Evolutionary conservation across 1,140 invertebrate species (phyloP).

Genomic region (Drosophila elegans): DNA sequence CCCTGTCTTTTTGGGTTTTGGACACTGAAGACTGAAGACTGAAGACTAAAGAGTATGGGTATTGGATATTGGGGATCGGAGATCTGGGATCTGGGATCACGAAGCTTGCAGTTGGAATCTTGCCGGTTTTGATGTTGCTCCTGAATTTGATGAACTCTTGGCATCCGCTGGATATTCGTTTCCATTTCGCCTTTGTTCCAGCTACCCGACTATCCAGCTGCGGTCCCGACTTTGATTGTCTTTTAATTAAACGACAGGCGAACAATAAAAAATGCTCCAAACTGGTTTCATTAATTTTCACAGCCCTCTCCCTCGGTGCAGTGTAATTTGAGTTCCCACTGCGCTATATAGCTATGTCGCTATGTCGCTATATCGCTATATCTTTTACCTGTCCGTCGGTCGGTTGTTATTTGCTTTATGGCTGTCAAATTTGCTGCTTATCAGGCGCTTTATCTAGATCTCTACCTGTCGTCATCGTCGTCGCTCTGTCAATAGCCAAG

Average conservation of each 20-base stretch:
- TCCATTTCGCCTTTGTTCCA: conserved; percentile 36
- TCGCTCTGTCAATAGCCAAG: conserved; percentile 58
- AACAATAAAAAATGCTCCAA: conserved; percentile 66
- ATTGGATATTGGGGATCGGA: not conserved
- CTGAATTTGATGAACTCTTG: conserved; percentile 50
- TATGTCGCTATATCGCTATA: conserved; percentile 1
- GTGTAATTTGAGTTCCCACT: conserved; percentile 47
- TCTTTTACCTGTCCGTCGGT: conserved; percentile 52
- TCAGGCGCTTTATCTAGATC: conserved; percentile 57
- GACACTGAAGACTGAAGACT: no score
- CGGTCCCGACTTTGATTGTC: conserved; percentile 70
- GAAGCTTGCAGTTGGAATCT: conserved; percentile 6
- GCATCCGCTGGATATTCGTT: conserved; percentile 33
- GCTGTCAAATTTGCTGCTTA: conserved; percentile 78
- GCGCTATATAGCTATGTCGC: not conserved
- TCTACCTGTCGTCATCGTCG: conserved; percentile 27
- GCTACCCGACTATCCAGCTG: conserved; percentile 33
- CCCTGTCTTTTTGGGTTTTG: not conserved
- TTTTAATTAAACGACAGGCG: conserved; percentile 75
- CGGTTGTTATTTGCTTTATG: conserved; percentile 60
- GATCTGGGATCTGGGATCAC: conserved; percentile 18
- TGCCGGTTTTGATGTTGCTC: conserved; percentile 15
- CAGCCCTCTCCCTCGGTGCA: not conserved
- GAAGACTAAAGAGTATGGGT: not conserved
- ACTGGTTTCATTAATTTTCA: conserved; percentile 69